Evolutionary conservation across 2,797 vertebrate genomes (phyloP).

Genomic region (Hylomyscus alleni): DNA sequence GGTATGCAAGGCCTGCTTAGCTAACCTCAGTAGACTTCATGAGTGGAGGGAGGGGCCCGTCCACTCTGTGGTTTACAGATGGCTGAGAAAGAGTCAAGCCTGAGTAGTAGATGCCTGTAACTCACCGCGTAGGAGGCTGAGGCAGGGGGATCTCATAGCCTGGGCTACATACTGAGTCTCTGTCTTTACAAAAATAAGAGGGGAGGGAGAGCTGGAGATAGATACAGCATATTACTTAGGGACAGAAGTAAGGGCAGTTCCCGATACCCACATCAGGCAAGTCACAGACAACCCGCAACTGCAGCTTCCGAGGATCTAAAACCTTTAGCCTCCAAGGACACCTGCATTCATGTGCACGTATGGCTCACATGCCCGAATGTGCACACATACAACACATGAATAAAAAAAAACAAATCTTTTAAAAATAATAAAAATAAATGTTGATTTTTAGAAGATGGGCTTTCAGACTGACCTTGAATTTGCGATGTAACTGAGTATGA

Average conservation of each 20-base stretch:
- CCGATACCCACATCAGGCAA: not conserved
- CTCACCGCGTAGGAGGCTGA: not conserved
- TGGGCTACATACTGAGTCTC: not conserved
- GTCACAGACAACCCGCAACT: no score
- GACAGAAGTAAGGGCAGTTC: not conserved
- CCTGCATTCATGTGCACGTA: not conserved
- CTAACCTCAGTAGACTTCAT: not conserved
- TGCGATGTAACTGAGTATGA: not conserved
- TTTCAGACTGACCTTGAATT: not conserved
- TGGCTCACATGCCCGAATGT: fast-evolving
- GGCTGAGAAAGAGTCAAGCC: not conserved
- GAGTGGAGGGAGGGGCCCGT: not conserved
- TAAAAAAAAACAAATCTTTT: not conserved
- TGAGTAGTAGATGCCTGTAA: not conserved
- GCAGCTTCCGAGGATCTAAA: not conserved
- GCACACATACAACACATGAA: not conserved
- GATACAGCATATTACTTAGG: not conserved
- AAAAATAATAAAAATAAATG: not conserved
- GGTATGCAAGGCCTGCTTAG: not conserved
- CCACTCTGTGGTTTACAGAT: not conserved
- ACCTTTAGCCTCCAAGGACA: not conserved
- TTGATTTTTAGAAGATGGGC: not conserved
- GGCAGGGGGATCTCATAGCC: not conserved
- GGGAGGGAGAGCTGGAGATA: no score
- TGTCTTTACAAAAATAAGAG: not conserved